These are phyloP conservation scores for Orthonyx spaldingii DNA, from an alignment of 2,113 vertebrate genomes.

Conservation along the genomic window DNA sequence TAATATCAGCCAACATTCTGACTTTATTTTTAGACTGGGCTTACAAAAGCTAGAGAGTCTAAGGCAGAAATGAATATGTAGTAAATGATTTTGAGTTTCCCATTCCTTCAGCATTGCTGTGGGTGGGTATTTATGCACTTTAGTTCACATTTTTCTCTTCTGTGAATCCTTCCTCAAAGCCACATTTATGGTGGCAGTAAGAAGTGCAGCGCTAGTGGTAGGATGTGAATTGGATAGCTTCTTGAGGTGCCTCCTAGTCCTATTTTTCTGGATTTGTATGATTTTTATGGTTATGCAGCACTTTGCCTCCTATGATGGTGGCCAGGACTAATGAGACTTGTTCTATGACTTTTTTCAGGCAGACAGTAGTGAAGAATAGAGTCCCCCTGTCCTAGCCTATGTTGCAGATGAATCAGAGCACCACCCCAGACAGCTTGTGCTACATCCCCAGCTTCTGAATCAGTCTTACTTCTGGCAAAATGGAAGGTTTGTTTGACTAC, in stretches of 20 bases:
- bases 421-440: background rate
- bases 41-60: background rate
- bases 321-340: background rate
- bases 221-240: background rate
- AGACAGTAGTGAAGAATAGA: background rate
- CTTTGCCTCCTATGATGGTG: background rate
- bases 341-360: background rate
- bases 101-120: background rate
- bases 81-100: background rate
- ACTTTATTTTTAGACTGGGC: conserved; percentile 25
- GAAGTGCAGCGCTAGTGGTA: background rate
- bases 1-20: background rate
- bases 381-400: rapidly evolving
- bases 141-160: background rate
- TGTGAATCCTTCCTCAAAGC: background rate
- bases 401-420: background rate
- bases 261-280: background rate
- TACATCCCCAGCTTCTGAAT: background rate
- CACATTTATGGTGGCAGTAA: background rate
- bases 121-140: background rate
- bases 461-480: background rate
- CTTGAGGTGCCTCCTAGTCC: background rate
- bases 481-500: background rate
- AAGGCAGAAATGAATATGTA: background rate
- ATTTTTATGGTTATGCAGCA: background rate